Base-by-base conservation (phyloP, 2,113 vertebrate species). In the Shinisaurus crocodilurus region DNA sequence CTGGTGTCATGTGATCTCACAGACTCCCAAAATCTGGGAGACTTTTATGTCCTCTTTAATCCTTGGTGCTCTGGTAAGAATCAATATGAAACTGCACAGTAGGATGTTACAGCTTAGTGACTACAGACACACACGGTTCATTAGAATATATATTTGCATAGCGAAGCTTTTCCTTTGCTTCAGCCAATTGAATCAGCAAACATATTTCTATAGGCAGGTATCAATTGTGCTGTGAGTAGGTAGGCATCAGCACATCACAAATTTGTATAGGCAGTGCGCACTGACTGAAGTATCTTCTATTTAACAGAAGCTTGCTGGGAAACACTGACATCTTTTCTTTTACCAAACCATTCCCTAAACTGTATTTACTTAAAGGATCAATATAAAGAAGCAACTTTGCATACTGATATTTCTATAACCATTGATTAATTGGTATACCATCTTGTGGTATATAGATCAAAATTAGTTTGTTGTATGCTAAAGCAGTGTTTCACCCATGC, bases 21-120 rank as follows among this genome's bases (percentile, higher is more conserved):
- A 0, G 92, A 93, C 37, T 90, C 92, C 76, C 79, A 93, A 0
- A 93, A 92, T 48, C 94, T 95, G 63, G 92, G 94, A 93, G 90
- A 95, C 54, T 95, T 95, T 92, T 96, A 92, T 27, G 86, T 95
- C 27, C 92, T 94, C 60, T 95, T 95, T 75, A 96, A 96, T 79
- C 93, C 87, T n/a, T 96, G 92, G 93, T 95, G 94, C 89, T 95
- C 93, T 92, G 67, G 88, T 89, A 94, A 94, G 88, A 85, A 37
- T 63, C 13, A 54, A 80, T 23, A 29, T 2, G 40, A 80, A 23
- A 40, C 37, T 86, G 34, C 48, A 81, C 16, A 45, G n/a, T 37
- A n/a, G 43, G 40, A 69, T 18, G 18, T 45, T 67, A 16, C 74
- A 32, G n/a, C 50, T 63, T 18, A 74, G 4, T 34, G 10, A n/a